Conservation (phyloP, 2,888 invertebrate genomes). For the Nomada fabriciana region DNA sequence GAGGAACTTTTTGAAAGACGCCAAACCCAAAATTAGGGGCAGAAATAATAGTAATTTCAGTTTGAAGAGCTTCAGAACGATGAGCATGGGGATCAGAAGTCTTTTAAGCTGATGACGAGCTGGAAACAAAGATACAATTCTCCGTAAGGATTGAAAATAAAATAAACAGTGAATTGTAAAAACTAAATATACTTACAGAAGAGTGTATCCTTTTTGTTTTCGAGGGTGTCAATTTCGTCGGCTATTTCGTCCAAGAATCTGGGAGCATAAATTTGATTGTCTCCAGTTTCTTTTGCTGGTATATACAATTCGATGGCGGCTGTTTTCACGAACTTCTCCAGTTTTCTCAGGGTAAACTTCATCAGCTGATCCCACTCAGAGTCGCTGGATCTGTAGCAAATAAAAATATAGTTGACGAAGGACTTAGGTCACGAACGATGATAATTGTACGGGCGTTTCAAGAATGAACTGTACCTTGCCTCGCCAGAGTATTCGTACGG, state of each 20-base stretch:
- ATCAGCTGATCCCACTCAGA: constrained; percentile 93
- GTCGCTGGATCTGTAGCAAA: constrained; percentile 87
- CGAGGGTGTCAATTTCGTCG: constrained; percentile 92
- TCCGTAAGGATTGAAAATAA: constrained; percentile 19
- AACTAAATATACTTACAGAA: constrained; percentile 88
- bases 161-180: neutral
- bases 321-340: constrained; percentile 92
- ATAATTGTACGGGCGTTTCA: neutral
- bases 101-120: constrained; percentile 93
- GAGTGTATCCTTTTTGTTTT: constrained; percentile 92
- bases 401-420: neutral
- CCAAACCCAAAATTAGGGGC: constrained; percentile 92
- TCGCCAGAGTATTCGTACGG: constrained; percentile 90
- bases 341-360: constrained; percentile 91
- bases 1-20: constrained; percentile 93
- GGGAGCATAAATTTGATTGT: constrained; percentile 92
- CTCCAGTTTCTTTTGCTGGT: constrained; percentile 83
- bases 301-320: constrained; percentile 91
- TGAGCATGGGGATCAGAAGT: constrained; percentile 92
- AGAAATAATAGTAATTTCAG: constrained; percentile 92
- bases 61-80: constrained; percentile 93
- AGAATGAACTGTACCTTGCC: constrained; percentile 83
- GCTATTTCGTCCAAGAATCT: constrained; percentile 93
- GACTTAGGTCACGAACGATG: neutral
- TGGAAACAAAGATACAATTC: constrained; percentile 81